A percentile compares a stretch with the other conserved stretches of the same genome.
phyloP scores from a whole-genome alignment of 2,113 vertebrate genomes.

The Willisornis vidua region DNA sequence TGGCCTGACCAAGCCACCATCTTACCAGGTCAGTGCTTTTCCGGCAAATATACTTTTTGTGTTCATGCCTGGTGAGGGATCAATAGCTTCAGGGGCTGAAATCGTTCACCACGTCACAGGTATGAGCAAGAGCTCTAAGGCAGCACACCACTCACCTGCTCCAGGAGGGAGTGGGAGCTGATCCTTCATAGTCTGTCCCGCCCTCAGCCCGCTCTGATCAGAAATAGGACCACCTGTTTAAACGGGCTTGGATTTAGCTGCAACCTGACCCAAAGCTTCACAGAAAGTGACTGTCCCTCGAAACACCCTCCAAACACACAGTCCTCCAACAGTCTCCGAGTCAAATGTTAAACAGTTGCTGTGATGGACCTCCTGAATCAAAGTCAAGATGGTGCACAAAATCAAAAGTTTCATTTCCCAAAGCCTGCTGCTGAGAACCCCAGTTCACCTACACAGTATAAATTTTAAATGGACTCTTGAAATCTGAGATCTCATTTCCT shows the following conservation, averaged over 20 bases:
- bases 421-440: background rate
- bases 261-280: background rate
- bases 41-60: background rate
- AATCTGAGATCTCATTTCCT: constrained; percentile 59
- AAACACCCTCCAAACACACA: background rate
- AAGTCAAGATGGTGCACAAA: background rate
- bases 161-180: background rate
- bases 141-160: background rate
- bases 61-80: background rate
- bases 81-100: background rate
- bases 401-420: background rate
- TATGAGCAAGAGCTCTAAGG: background rate
- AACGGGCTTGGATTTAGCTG: background rate
- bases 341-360: background rate
- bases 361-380: background rate
- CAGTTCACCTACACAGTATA: background rate
- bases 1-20: background rate
- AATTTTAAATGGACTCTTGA: constrained; percentile 48
- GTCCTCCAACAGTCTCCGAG: background rate
- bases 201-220: background rate
- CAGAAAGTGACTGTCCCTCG: background rate
- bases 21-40: constrained; percentile 5
- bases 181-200: background rate
- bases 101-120: background rate
- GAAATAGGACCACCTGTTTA: background rate